These are phyloP conservation scores for Atrichornis clamosus DNA, from an alignment of 2,113 vertebrate species.

Conservation along the genomic window DNA sequence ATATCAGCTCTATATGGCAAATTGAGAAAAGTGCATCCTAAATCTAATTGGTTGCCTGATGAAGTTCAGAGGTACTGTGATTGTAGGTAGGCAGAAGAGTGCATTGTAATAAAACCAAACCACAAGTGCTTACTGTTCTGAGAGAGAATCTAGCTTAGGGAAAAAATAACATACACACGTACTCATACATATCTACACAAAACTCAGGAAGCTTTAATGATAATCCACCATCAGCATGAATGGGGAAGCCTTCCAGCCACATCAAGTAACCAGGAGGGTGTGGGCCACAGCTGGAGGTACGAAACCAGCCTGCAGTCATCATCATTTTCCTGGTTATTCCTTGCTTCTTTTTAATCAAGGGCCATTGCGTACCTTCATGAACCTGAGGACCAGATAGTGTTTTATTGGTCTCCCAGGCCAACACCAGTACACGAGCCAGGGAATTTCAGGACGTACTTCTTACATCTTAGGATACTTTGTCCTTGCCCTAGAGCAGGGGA, in stretches of 20 bases:
- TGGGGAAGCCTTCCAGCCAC: neutral
- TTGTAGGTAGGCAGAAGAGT: neutral
- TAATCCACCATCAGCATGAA: neutral
- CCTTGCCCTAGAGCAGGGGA: neutral
- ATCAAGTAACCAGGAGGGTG: neutral
- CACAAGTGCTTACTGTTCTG: neutral
- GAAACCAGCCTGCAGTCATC: neutral
- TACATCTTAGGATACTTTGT: neutral
- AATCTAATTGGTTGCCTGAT: neutral
- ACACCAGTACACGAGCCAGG: neutral
- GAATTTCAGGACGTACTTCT: neutral
- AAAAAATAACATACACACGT: neutral
- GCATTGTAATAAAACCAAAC: neutral
- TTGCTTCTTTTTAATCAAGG: neutral
- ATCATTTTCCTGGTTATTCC: neutral
- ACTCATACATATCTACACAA: neutral
- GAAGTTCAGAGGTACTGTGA: neutral
- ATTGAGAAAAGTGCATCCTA: neutral
- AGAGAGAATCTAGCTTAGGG: neutral
- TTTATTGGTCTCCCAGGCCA: neutral
- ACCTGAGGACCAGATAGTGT: neutral
- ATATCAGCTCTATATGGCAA: neutral
- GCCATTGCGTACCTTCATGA: neutral
- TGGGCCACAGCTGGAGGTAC: neutral
- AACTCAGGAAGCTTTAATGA: neutral